These are phyloP conservation scores for Poeciliopsis infans DNA, from an alignment of 2,797 vertebrate species.

Conservation along the genomic window DNA sequence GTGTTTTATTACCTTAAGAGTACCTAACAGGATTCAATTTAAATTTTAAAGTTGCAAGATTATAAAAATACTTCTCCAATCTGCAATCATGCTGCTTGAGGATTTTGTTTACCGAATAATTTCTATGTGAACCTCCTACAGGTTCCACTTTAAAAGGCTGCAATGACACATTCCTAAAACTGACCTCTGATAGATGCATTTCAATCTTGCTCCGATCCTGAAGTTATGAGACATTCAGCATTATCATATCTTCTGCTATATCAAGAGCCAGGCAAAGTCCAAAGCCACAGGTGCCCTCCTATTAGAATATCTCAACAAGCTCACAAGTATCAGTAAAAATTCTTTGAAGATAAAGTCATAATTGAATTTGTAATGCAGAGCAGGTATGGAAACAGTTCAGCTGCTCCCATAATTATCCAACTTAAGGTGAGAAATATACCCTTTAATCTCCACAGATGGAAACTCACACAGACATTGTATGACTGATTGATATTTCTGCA, in stretches of 20 bases:
- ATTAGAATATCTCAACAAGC: background rate
- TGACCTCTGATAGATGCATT: background rate
- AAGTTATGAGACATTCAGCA: background rate
- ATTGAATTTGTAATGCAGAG: constrained; percentile 76
- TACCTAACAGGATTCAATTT: background rate
- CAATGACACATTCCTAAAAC: background rate
- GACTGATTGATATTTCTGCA: constrained; percentile 15
- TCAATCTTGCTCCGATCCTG: background rate
- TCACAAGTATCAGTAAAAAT: constrained; percentile 30
- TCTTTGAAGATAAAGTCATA: constrained; percentile 67
- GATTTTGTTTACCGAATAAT: background rate
- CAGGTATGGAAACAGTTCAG: constrained; percentile 36
- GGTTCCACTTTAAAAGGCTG: background rate
- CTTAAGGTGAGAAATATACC: constrained; percentile 26
- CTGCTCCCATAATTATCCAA: constrained; percentile 13
- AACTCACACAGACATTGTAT: background rate
- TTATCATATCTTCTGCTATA: background rate
- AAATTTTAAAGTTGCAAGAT: background rate
- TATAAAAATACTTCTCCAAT: background rate
- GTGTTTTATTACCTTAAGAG: background rate
- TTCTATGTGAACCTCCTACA: background rate
- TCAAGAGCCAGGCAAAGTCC: background rate
- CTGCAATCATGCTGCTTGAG: background rate
- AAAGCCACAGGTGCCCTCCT: background rate
- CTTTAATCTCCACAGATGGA: constrained; percentile 22